These are phyloP conservation scores for Balaeniceps rex DNA, from an alignment of 2,113 vertebrate genomes.

Conservation along the genomic window DNA sequence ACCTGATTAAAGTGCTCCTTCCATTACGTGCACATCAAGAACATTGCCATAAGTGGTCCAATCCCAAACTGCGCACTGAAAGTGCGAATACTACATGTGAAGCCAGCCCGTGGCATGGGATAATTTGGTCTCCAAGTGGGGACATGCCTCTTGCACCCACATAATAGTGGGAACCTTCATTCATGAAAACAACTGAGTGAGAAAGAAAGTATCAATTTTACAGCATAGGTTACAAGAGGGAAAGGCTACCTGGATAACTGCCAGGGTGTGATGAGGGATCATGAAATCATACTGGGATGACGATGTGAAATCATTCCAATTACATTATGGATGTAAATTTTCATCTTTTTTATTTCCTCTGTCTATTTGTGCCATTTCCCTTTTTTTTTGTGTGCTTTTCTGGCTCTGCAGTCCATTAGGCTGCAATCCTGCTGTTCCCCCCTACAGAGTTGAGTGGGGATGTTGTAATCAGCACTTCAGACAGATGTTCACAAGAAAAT, in stretches of 20 bases:
- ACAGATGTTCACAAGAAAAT: neutral
- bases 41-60: fast-evolving
- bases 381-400: neutral
- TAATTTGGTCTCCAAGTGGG: neutral
- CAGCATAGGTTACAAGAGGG: neutral
- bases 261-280: neutral
- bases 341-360: neutral
- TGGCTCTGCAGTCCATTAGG: neutral
- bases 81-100: neutral
- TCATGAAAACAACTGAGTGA: neutral
- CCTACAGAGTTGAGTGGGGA: neutral
- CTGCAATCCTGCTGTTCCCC: neutral
- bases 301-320: neutral
- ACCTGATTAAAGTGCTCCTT: neutral
- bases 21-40: neutral
- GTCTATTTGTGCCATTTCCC: neutral
- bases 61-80: neutral
- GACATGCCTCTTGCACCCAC: neutral
- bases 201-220: neutral
- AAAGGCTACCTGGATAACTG: neutral
- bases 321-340: neutral
- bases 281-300: neutral
- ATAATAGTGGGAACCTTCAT: neutral
- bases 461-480: conserved; percentile 28
- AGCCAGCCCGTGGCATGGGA: neutral